Conservation (phyloP, 2,797 vertebrate genomes). For the Vespertilio murinus region DNA sequence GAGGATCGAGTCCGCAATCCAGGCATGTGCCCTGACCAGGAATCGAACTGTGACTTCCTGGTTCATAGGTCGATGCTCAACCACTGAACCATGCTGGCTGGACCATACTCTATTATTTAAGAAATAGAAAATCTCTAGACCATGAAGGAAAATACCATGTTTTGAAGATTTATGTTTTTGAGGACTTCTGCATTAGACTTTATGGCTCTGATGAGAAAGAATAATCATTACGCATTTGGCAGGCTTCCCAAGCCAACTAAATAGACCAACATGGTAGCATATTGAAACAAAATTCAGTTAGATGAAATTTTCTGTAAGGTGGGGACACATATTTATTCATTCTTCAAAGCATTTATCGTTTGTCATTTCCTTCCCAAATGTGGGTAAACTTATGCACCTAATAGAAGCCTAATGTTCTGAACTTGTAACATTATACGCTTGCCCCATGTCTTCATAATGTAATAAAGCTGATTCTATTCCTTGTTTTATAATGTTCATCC, state of each 20-base stretch:
- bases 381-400: constrained; percentile 35
- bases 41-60: too few species aligned
- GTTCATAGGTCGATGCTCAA: too few species aligned
- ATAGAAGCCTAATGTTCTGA: constrained; percentile 53
- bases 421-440: constrained; percentile 8
- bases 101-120: not conserved
- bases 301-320: constrained; percentile 29
- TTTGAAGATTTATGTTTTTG: not conserved
- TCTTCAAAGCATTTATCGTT: constrained; percentile 43
- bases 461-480: constrained; percentile 63
- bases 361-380: constrained; percentile 52
- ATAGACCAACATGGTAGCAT: not conserved
- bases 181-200: constrained; percentile 23
- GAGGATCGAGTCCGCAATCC: too few species aligned
- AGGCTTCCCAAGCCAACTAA: not conserved
- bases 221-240: constrained; percentile 22
- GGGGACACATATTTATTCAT: not conserved
- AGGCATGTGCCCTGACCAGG: too few species aligned
- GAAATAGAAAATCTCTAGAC: not conserved
- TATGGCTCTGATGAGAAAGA: not conserved
- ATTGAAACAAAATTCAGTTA: not conserved
- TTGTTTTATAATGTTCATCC: constrained; percentile 55
- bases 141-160: not conserved
- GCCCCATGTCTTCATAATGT: constrained; percentile 17
- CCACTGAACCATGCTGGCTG: too few species aligned